phyloP scores from a whole-genome alignment of 2,888 invertebrate species.

The Chrysolina americana region DNA sequence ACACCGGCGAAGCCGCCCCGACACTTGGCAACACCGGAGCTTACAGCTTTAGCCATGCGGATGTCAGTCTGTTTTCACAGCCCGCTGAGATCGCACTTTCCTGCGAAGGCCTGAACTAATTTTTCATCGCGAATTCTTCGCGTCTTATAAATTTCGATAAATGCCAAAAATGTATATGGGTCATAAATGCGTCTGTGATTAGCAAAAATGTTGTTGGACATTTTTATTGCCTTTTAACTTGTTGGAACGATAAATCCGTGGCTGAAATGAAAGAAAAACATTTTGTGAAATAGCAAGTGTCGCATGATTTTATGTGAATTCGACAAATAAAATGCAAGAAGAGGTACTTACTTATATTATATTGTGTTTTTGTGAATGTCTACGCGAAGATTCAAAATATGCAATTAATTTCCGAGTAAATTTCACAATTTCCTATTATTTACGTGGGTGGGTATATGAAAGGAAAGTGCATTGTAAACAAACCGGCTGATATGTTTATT shows the following conservation, averaged over 20 bases:
- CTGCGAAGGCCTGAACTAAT: conserved; percentile 22
- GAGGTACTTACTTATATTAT: conserved; percentile 27
- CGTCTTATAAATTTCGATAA: conserved; percentile 5
- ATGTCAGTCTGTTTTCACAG: conserved; percentile 62
- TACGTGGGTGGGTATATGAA: not conserved
- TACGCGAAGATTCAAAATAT: conserved; percentile 7
- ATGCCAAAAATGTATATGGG: conserved; percentile 19
- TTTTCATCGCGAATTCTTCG: conserved; percentile 36
- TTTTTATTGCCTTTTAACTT: conserved; percentile 20
- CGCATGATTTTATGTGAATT: conserved; percentile 15
- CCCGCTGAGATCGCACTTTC: conserved; percentile 56
- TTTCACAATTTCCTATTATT: conserved; percentile 11
- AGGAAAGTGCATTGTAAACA: conserved; percentile 16
- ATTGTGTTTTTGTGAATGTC: conserved; percentile 15
- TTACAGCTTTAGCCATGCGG: conserved; percentile 52
- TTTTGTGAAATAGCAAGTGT: conserved; percentile 15
- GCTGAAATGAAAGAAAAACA: conserved; percentile 24
- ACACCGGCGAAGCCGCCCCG: not conserved
- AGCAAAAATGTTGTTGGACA: conserved; percentile 6
- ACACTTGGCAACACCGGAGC: conserved; percentile 35
- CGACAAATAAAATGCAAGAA: conserved; percentile 24
- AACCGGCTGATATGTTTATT: conserved; percentile 2
- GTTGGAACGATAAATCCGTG: conserved; percentile 6
- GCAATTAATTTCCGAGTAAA: not conserved
- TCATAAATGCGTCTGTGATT: conserved; percentile 11